Evolutionary conservation across 2,888 invertebrate genomes (phyloP).

Genomic region (Dynastes hyllus): DNA sequence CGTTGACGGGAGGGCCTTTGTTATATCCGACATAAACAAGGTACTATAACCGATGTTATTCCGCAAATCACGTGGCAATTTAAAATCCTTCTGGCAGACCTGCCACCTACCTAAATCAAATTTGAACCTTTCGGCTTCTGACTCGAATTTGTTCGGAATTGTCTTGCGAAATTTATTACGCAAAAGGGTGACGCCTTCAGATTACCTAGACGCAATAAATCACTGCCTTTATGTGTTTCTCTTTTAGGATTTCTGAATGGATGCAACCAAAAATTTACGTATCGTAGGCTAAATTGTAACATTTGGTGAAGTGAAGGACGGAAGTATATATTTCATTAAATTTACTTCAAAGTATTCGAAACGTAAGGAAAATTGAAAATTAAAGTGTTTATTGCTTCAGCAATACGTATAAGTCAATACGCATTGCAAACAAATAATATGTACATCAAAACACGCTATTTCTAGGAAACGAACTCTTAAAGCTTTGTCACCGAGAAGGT

Average conservation of each 20-base stretch:
- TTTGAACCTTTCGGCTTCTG: slow-evolving; percentile 30
- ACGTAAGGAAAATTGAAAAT: too few relatives aligned
- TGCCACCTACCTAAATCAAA: slow-evolving; percentile 29
- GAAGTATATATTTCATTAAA: too few relatives aligned
- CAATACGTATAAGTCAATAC: too few relatives aligned
- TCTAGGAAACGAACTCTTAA: too few relatives aligned
- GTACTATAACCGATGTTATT: slow-evolving; percentile 12
- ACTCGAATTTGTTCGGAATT: slow-evolving; percentile 22
- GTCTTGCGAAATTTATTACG: slow-evolving; percentile 28
- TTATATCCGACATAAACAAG: slow-evolving; percentile 26
- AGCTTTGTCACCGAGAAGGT: too few relatives aligned
- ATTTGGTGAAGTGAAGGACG: too few relatives aligned
- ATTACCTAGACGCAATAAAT: slow-evolving; percentile 29
- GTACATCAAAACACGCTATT: too few relatives aligned
- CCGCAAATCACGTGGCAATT: slow-evolving; percentile 24
- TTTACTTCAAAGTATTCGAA: too few relatives aligned
- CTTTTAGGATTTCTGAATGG: background rate
- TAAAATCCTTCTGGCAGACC: slow-evolving; percentile 11
- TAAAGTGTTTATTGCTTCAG: too few relatives aligned
- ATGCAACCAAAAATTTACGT: too few relatives aligned
- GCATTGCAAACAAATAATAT: too few relatives aligned
- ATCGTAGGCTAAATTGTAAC: too few relatives aligned
- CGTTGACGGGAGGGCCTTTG: slow-evolving; percentile 33
- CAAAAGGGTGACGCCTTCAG: slow-evolving; percentile 11
- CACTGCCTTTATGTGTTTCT: background rate